A percentile compares a stretch with the other conserved stretches of the same genome.
Evolutionary conservation across 2,113 vertebrate genomes (phyloP).

Genomic region (Probosciger aterrimus): DNA sequence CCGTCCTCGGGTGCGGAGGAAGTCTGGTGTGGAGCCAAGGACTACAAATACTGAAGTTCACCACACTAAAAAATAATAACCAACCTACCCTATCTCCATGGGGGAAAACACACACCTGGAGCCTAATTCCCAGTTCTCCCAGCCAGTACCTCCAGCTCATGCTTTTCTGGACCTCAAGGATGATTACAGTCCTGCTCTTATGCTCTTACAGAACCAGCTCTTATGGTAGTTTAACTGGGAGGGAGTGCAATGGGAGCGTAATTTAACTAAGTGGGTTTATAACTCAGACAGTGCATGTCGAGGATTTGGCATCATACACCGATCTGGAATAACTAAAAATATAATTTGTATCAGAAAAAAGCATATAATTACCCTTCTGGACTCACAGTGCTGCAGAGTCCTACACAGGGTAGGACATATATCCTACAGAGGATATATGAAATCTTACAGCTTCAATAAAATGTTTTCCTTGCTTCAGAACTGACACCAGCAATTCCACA

Average conservation of each 20-base stretch:
- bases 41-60: not conserved
- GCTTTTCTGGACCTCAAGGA: not conserved
- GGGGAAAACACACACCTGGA: not conserved
- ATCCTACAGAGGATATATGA: not conserved
- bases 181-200: not conserved
- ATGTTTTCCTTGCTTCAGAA: not conserved
- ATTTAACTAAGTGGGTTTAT: not conserved
- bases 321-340: not conserved
- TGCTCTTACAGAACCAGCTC: not conserved
- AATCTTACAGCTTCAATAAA: not conserved
- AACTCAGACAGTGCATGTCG: not conserved
- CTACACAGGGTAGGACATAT: not conserved
- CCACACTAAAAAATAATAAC: not conserved
- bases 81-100: not conserved
- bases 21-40: not conserved
- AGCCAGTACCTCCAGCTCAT: not conserved
- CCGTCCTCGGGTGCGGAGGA: fast-evolving
- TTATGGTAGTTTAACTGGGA: not conserved
- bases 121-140: not conserved
- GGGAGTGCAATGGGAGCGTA: not conserved
- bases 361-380: not conserved
- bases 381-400: not conserved
- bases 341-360: not conserved
- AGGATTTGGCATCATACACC: not conserved
- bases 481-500: not conserved